These are phyloP conservation scores for Channa maculata DNA, from an alignment of 2,113 vertebrate genomes.

Conservation along the genomic window DNA sequence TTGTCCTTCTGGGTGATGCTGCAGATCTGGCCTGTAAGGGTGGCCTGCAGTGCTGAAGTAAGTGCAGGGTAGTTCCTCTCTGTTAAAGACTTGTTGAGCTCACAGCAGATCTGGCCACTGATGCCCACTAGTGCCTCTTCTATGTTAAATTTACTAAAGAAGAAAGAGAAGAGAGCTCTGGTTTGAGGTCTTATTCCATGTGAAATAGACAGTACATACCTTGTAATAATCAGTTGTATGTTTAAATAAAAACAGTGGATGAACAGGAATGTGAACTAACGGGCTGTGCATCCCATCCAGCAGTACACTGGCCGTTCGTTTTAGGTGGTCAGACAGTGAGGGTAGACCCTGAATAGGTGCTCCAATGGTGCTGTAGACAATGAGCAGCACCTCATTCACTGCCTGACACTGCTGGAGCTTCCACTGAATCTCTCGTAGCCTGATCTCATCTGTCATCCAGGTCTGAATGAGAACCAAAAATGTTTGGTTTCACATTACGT, in stretches of 20 bases:
- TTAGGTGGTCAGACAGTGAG: conserved; percentile 85
- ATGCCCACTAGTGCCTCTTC: conserved; percentile 87
- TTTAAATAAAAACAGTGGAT: not conserved
- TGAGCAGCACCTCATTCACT: conserved; percentile 89
- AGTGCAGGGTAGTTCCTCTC: conserved; percentile 85
- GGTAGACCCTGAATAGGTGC: conserved; percentile 84
- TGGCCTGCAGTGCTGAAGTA: conserved; percentile 83
- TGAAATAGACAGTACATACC: not conserved
- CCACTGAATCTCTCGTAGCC: conserved; percentile 88
- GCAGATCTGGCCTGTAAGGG: conserved; percentile 89
- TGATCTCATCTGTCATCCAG: conserved; percentile 88
- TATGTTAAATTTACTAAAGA: conserved; percentile 86
- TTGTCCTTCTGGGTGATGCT: conserved; percentile 88
- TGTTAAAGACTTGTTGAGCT: conserved; percentile 87
- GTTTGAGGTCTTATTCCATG: conserved; percentile 76
- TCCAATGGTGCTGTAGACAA: conserved; percentile 89
- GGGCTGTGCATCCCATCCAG: conserved; percentile 90
- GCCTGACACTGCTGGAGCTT: conserved; percentile 87
- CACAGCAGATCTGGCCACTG: conserved; percentile 87
- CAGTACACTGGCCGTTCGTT: conserved; percentile 88
- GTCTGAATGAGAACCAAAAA: conserved; percentile 81
- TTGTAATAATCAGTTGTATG: not conserved
- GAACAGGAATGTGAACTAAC: conserved; percentile 80
- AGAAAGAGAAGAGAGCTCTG: not conserved
- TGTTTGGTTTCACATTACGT: not conserved